Percentiles rank a stretch among this genome's conserved stretches.
These are phyloP conservation scores for Eurystomus glaucurus DNA, from an alignment of 2,797 vertebrate species.

Conservation along the genomic window DNA sequence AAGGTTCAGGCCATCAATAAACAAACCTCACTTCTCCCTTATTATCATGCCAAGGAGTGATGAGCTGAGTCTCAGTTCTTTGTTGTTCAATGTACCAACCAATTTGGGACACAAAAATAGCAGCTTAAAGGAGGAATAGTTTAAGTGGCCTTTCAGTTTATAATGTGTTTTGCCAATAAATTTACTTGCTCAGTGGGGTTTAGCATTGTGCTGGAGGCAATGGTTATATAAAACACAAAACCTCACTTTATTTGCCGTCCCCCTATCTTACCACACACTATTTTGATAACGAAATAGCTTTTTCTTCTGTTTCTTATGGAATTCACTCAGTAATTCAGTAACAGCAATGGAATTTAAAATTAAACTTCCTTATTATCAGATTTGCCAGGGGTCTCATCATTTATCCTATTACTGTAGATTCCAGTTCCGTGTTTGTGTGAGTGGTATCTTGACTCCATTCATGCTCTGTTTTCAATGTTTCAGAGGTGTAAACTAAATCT, in stretches of 20 bases:
- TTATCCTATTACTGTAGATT: conserved; percentile 9
- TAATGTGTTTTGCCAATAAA: conserved; percentile 49
- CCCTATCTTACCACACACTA: background rate
- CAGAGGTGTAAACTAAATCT: background rate
- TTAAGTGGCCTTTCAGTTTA: conserved; percentile 44
- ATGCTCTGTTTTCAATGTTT: background rate
- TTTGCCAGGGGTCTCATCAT: conserved; percentile 13
- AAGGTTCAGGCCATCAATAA: conserved; percentile 6
- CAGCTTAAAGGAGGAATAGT: conserved; percentile 34
- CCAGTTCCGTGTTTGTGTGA: background rate
- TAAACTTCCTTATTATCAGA: conserved; percentile 54
- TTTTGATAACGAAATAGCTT: conserved; percentile 56
- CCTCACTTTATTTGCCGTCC: background rate
- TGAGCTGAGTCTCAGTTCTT: background rate
- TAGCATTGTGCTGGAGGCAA: conserved; percentile 45
- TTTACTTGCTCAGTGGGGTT: conserved; percentile 46
- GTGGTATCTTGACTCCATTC: background rate
- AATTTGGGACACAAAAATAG: conserved; percentile 14
- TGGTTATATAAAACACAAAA: conserved; percentile 30
- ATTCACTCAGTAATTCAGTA: conserved; percentile 26
- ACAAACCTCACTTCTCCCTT: background rate
- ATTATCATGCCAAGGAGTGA: background rate
- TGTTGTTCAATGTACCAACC: background rate
- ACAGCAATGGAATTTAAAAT: conserved; percentile 41
- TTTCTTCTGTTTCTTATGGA: conserved; percentile 33